Conservation (phyloP, 2,797 vertebrate genomes). For the Arctocebus calabarensis region DNA sequence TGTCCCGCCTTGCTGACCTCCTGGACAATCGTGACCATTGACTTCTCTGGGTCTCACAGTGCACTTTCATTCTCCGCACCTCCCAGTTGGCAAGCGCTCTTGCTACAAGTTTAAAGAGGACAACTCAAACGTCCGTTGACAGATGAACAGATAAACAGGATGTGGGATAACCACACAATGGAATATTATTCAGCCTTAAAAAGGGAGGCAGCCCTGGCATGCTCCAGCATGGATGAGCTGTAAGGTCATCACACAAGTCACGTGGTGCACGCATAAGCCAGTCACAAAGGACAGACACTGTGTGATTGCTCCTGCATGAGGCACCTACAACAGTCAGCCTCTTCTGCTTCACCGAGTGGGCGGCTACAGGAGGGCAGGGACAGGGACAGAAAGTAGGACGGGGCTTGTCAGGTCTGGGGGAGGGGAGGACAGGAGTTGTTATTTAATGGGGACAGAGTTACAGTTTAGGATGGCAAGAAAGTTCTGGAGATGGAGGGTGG, state of each 20-base stretch:
- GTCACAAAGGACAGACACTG: background rate
- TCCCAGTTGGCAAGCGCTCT: background rate
- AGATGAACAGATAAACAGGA: background rate
- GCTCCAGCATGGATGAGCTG: background rate
- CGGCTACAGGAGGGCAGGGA: too few relatives aligned
- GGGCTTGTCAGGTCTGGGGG: background rate
- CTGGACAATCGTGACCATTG: background rate
- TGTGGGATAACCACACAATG: fast-evolving
- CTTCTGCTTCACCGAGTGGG: too few relatives aligned
- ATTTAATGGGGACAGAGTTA: background rate
- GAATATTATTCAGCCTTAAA: background rate
- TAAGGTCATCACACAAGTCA: background rate
- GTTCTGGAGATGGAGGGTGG: background rate
- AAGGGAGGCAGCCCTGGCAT: background rate
- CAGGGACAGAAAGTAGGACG: background rate
- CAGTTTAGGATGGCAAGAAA: background rate
- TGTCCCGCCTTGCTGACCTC: background rate
- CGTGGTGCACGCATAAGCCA: background rate
- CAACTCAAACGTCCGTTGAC: background rate
- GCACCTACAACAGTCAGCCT: background rate
- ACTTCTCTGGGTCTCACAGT: background rate
- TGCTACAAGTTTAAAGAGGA: background rate
- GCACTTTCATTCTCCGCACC: too few relatives aligned
- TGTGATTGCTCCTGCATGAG: background rate
- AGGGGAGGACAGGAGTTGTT: background rate